Evolutionary conservation across 2,113 vertebrate genomes (phyloP).

Genomic region (Dipodomys merriami): DNA sequence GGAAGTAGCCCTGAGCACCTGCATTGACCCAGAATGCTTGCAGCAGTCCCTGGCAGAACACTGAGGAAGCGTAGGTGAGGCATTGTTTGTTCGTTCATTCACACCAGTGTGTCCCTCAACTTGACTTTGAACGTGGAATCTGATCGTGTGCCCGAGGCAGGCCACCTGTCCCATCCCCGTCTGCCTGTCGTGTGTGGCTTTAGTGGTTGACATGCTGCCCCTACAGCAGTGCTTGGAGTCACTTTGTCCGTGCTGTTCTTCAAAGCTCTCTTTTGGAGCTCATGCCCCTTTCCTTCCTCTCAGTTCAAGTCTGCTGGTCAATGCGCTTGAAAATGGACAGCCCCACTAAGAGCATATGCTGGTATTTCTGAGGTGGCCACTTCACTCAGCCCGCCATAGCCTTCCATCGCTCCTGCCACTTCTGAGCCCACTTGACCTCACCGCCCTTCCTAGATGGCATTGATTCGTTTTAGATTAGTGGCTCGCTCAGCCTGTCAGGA

Average conservation of each 20-base stretch:
- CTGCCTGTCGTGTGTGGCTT: background rate
- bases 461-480: constrained; percentile 39
- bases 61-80: constrained; percentile 4
- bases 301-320: background rate
- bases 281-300: background rate
- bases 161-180: background rate
- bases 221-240: background rate
- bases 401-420: background rate
- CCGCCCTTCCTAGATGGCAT: constrained; percentile 76
- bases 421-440: background rate
- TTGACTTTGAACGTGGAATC: constrained; percentile 34
- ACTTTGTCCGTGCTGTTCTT: background rate
- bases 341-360: background rate
- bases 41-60: constrained; percentile 42
- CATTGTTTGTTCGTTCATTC: background rate
- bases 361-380: constrained; percentile 45
- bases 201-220: background rate
- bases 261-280: background rate
- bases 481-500: constrained; percentile 27
- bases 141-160: background rate
- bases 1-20: constrained; percentile 77
- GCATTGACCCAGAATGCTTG: constrained; percentile 46
- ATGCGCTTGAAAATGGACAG: background rate
- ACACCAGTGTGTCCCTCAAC: background rate
- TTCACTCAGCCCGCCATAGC: background rate